Base-by-base conservation (phyloP, 2,797 vertebrate genomes). In the Euphonia xanthogaster region DNA sequence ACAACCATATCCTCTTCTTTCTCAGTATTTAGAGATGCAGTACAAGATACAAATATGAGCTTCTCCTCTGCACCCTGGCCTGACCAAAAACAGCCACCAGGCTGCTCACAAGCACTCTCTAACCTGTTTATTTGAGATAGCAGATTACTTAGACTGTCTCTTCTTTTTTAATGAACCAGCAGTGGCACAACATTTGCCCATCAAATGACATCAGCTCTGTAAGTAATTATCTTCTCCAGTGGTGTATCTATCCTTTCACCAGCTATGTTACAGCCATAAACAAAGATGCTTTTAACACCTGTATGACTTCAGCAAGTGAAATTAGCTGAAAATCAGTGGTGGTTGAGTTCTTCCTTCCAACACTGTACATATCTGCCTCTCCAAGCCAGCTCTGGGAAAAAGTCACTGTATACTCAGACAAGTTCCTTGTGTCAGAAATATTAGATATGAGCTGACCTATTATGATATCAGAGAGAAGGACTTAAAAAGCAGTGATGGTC, bases 31-130 rank as follows among this genome's bases (percentile, higher is more conserved):
- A 27, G 58, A 83, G 6, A 50, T 28, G 27, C 48, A 25, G 12
- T 30, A 37, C 0, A 1, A 73, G 33, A 6, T 61, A 65, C 21
- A 71, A 35, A 82, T 60, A 48, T 30, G 0, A 54, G 35, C 7
- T 55, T 13, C 8, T 77, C 18, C 11, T 66, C 31, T 70, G 16
- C 20, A n/a, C 5, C 9, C 22, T n/a, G 54, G 3, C n/a, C 39
- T 78, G 15, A 50, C 12, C 30, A 80, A 66, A 9, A 62, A 18
- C 22, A 76, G 8, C 4, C 71, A 47, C 20, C 16, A 73, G 8
- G 18, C 6, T 82, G 3, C 13, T 68, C 47, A 57, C 19, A 61
- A 73, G 10, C 3, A 1, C 17, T 73, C 30, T 61, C 30, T 50
- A 51, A 54, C 5, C 6, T n/a, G 8, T 61, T 81, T 76, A 27